phyloP scores from a whole-genome alignment of 1,140 invertebrate species.

The Drosophila nikananu region DNA sequence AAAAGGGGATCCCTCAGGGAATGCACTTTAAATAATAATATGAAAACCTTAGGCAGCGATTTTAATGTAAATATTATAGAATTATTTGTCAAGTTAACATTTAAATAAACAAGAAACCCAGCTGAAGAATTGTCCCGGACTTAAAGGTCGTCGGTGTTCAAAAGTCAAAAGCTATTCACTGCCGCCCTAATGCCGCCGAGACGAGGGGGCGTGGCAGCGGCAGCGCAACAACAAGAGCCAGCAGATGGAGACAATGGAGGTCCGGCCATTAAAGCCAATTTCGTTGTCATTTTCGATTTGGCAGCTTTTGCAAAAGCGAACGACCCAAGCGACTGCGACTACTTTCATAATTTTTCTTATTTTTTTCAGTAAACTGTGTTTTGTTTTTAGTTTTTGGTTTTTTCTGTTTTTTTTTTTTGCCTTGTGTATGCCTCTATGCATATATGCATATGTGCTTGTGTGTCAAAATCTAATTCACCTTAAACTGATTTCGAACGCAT shows the following conservation, averaged over 20 bases:
- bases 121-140: not conserved
- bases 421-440: conserved; percentile 20
- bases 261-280: conserved; percentile 65
- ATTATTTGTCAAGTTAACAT: not conserved
- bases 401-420: not conserved
- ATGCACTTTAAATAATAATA: not conserved
- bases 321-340: conserved; percentile 47
- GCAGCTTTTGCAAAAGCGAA: conserved; percentile 59
- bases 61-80: not conserved
- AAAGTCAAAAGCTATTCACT: conserved; percentile 17
- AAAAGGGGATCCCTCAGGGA: too few species aligned
- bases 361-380: not conserved
- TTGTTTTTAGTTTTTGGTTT: conserved; percentile 10
- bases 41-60: not conserved
- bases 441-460: conserved; percentile 33
- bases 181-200: not conserved
- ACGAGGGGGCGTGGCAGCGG: conserved; percentile 27
- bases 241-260: conserved; percentile 10
- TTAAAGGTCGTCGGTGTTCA: not conserved
- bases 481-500: conserved; percentile 81
- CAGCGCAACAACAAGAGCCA: conserved; percentile 4
- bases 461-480: conserved; percentile 84
- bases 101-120: not conserved
- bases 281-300: conserved; percentile 76
- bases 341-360: conserved; percentile 71